A percentile compares a stretch with the other conserved stretches of the same genome.
These are phyloP conservation scores for Bombus polaris DNA, from an alignment of 1,140 invertebrate species.

Conservation along the genomic window DNA sequence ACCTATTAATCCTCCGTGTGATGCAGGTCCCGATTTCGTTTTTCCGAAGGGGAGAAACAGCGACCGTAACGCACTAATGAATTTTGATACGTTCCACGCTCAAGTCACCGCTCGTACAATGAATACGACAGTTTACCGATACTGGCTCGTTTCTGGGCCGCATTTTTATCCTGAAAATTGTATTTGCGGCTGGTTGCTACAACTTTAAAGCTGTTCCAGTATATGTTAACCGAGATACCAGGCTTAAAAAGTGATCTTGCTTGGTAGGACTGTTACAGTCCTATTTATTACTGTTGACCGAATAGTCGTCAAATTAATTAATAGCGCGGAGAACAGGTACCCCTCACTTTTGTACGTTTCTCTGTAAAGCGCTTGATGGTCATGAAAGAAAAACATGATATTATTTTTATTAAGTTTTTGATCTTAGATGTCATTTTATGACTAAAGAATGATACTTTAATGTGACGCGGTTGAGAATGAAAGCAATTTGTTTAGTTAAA, in stretches of 20 bases:
- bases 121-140: constrained; percentile 4
- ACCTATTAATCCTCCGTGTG: constrained; percentile 65
- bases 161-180: constrained; percentile 24
- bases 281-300: background rate
- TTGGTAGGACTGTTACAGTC: background rate
- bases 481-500: no score
- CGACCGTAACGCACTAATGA: constrained; percentile 49
- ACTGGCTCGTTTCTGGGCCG: background rate
- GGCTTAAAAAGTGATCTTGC: background rate
- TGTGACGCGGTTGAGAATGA: no score
- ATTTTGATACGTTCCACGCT: constrained; percentile 44
- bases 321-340: background rate
- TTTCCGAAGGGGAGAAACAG: constrained; percentile 45
- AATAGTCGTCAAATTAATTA: background rate
- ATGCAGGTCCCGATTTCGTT: constrained; percentile 56
- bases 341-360: background rate
- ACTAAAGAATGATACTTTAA: no score
- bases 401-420: no score
- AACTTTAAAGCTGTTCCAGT: background rate
- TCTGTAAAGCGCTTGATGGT: no score
- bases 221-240: background rate
- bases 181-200: background rate
- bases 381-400: no score
- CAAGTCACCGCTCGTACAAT: background rate
- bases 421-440: no score